Base-by-base conservation (phyloP, 2,888 invertebrate species). In the Pseudococcus jackbeardsleyi region DNA sequence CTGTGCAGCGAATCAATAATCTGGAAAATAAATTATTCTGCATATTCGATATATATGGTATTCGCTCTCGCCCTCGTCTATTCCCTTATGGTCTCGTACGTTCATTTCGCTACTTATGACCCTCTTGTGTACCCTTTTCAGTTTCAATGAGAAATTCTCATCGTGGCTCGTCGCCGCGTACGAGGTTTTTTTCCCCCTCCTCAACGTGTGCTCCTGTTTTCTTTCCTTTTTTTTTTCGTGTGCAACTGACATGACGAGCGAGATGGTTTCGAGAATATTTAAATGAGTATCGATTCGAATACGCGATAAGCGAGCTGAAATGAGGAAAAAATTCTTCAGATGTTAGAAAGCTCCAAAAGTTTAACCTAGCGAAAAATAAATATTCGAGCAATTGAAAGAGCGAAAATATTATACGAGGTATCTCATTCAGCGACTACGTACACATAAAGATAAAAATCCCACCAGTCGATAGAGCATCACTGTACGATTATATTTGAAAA, bases 1-100 rank as follows among this genome's bases (percentile, higher is more conserved):
- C 12, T 33, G 17, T 26, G 68, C 79, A 42, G 46, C 79, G 79
- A 82, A 82, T 82, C 79, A 46, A 82, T 82, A 82, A 82, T 82
- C 79, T 82, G 79, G 19, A 82, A 46, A 46, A 82, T 82, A 82
- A 82, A 82, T 82, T 82, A 82, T 72, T 72, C 72, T 72, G 72
- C 72, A 72, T 72, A 72, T 39, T 17, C 79, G 79, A 82, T 82
- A 17, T 46, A 39, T 42, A 64, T 64, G 8, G 19, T 15, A 12
- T 12, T 15, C 26, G 33, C 72, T 33, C 33, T 26, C 26, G 72
- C 72, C 33, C 33, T 42, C 42, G 42, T 42, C 42, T 42, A 42
- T 42, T 42, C 42, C 42, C 42, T 42, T 42, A 42, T 42, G 42
- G 42, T 42, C 42, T 72, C 15, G 26, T 68, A n/a, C 22, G 72